A percentile compares a stretch with the other conserved stretches of the same genome.
Evolutionary conservation across 2,797 vertebrate species (phyloP).

Genomic region (Bradypodion pumilum): DNA sequence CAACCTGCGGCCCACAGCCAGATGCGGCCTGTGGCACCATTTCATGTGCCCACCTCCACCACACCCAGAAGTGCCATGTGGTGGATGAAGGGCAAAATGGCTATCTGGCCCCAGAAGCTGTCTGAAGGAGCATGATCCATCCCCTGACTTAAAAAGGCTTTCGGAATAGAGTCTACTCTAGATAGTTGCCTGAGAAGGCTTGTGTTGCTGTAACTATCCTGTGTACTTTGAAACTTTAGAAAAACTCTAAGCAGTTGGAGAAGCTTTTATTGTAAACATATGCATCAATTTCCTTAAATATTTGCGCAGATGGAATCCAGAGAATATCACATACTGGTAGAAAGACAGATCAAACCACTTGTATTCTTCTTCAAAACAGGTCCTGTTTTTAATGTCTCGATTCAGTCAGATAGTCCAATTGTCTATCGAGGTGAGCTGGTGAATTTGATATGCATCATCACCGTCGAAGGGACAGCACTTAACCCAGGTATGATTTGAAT

Average conservation of each 20-base stretch:
- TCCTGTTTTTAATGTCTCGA: constrained; percentile 84
- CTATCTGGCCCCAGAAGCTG: too few relatives aligned
- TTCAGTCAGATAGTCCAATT: constrained; percentile 81
- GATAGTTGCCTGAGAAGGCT: background rate
- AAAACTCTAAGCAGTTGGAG: background rate
- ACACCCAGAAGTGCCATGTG: too few relatives aligned
- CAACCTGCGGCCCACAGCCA: too few relatives aligned
- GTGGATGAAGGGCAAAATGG: too few relatives aligned
- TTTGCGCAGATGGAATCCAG: background rate
- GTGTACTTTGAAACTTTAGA: background rate
- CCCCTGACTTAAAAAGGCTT: too few relatives aligned
- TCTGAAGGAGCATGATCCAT: too few relatives aligned
- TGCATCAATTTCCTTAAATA: background rate
- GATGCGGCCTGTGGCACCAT: too few relatives aligned
- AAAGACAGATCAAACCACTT: constrained; percentile 8
- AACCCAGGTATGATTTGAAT: constrained; percentile 79
- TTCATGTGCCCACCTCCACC: too few relatives aligned
- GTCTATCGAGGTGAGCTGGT: constrained; percentile 88
- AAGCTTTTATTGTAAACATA: background rate
- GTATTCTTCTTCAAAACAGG: constrained; percentile 65
- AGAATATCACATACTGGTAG: background rate
- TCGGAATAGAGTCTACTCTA: background rate
- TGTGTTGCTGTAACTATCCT: background rate
- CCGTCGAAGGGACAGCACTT: constrained; percentile 79
- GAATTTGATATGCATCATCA: constrained; percentile 86